These are phyloP conservation scores for Spea bombifrons DNA, from an alignment of 2,113 vertebrate species.

Conservation along the genomic window DNA sequence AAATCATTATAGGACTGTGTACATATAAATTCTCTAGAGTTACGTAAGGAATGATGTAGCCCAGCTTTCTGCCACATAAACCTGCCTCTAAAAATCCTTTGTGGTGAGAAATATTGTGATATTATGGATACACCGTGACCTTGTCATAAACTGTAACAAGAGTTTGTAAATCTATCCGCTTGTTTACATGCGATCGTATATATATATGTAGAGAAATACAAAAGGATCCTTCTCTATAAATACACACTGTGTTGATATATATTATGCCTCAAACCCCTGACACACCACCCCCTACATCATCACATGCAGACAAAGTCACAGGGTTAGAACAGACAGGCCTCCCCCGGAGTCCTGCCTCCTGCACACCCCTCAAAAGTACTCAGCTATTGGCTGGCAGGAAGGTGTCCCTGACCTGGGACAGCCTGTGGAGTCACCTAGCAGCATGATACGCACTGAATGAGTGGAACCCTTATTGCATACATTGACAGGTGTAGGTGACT, in stretches of 20 bases:
- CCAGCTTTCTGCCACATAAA: not conserved
- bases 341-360: not conserved
- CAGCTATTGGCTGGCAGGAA: slow-evolving; percentile 14
- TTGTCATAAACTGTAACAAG: not conserved
- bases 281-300: slow-evolving; percentile 15
- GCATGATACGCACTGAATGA: not conserved
- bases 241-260: slow-evolving; percentile 15
- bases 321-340: not conserved
- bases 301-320: slow-evolving; percentile 4
- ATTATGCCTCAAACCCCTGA: not conserved
- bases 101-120: not conserved
- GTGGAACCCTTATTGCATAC: not conserved
- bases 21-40: too few species aligned
- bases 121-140: not conserved
- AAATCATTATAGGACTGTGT: too few species aligned
- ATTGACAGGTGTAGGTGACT: not conserved
- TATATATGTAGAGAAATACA: not conserved
- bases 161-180: not conserved
- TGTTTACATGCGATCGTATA: slow-evolving; percentile 13
- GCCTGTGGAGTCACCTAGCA: slow-evolving; percentile 4
- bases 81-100: not conserved
- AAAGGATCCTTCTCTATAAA: slow-evolving; percentile 6
- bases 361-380: slow-evolving; percentile 8
- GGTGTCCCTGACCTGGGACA: slow-evolving; percentile 20
- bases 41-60: not conserved